phyloP scores from a whole-genome alignment of 2,888 invertebrate genomes.

The Lasioglossum morio region DNA sequence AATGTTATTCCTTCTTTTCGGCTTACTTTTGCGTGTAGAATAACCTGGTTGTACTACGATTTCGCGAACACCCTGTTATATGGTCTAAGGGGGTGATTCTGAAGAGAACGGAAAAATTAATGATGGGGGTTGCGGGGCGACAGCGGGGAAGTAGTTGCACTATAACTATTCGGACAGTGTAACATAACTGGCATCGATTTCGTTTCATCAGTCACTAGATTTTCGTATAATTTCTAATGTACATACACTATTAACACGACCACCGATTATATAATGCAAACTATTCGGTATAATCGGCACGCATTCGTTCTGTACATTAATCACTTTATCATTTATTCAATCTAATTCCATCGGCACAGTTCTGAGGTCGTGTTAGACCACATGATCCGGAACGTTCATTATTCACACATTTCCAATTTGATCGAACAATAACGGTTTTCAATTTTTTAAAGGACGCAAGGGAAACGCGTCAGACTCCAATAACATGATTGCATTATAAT shows the following conservation, averaged over 20 bases:
- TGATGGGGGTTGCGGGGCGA: too few relatives aligned
- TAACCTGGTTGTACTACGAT: too few relatives aligned
- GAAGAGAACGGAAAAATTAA: too few relatives aligned
- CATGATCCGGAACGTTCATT: neutral
- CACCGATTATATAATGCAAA: conserved; percentile 26
- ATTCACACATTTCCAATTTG: neutral
- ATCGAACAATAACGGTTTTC: neutral
- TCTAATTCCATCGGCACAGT: conserved; percentile 9
- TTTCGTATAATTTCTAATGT: conserved; percentile 31
- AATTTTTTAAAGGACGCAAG: conserved; percentile 15
- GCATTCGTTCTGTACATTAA: conserved; percentile 3
- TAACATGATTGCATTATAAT: neutral
- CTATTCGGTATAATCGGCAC: conserved; percentile 32
- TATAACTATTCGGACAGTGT: neutral
- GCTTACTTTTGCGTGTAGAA: too few relatives aligned
- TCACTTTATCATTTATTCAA: conserved; percentile 13
- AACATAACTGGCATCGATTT: conserved; percentile 40
- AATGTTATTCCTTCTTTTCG: too few relatives aligned
- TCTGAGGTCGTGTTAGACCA: conserved; percentile 5
- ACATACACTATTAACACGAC: conserved; percentile 23
- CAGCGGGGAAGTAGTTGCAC: too few relatives aligned
- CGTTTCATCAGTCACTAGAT: conserved; percentile 18
- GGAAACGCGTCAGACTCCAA: neutral
- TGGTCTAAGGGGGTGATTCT: too few relatives aligned
- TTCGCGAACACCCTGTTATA: too few relatives aligned